A percentile compares a stretch with the other conserved stretches of the same genome.
Conservation (phyloP, 2,113 vertebrate genomes). For the Microcebus ravelobensis region DNA sequence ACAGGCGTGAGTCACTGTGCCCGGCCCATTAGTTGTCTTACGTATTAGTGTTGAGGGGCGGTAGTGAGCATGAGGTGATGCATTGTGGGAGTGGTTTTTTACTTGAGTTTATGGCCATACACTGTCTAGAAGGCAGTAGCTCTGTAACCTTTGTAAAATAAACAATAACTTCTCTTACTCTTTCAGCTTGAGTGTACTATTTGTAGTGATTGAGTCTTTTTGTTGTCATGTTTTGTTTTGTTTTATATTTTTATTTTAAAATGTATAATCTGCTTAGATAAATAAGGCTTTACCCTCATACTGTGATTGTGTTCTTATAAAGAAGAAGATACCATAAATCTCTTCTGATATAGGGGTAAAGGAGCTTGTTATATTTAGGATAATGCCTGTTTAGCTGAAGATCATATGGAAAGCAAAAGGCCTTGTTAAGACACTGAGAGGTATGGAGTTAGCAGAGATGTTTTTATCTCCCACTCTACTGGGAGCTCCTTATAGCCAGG, state of each 20-base stretch:
- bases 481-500: background rate
- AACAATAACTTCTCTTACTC: background rate
- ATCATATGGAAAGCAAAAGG: background rate
- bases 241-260: conserved; percentile 44
- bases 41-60: background rate
- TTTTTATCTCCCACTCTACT: background rate
- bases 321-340: background rate
- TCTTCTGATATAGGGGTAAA: background rate
- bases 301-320: background rate
- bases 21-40: background rate
- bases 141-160: background rate
- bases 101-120: background rate
- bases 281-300: background rate
- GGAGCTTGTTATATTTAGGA: background rate
- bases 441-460: background rate
- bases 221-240: background rate
- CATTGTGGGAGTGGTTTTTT: background rate
- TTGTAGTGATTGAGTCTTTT: background rate
- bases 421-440: too few species aligned
- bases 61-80: background rate
- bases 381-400: background rate
- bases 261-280: background rate
- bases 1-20: too few species aligned
- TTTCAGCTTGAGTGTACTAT: background rate
- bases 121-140: background rate